A percentile compares a stretch with the other conserved stretches of the same genome.
Conservation (phyloP, 2,113 vertebrate genomes). For the Scalopus aquaticus region DNA sequence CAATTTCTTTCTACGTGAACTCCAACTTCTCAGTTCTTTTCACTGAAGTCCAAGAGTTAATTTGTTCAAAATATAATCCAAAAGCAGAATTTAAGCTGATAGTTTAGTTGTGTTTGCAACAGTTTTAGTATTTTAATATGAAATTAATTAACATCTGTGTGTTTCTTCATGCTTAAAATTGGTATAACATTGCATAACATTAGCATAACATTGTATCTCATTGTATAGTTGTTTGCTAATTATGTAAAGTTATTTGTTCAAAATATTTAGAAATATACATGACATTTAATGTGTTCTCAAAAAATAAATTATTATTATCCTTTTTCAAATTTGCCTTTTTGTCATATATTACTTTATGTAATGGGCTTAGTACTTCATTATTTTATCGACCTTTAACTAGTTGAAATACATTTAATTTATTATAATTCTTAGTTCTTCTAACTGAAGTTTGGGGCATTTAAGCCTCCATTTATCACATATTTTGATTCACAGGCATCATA, state of each 20-base stretch:
- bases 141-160: background rate
- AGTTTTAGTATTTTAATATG: background rate
- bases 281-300: background rate
- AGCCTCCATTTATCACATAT: background rate
- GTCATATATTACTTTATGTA: background rate
- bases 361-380: background rate
- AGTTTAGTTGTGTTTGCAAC: background rate
- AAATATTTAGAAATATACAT: background rate
- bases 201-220: too few relatives aligned
- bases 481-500: too few relatives aligned
- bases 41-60: background rate
- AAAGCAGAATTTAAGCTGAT: background rate
- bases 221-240: background rate
- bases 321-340: background rate
- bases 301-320: background rate
- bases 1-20: background rate
- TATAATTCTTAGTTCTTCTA: background rate
- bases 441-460: background rate
- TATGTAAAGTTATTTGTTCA: background rate
- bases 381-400: background rate
- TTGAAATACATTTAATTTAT: background rate
- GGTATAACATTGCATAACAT: too few relatives aligned
- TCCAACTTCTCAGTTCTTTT: background rate
- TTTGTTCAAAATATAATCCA: background rate
- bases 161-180: background rate